Conservation (phyloP, 2,797 vertebrate genomes). For the Enteromius afrohamiltoni region DNA sequence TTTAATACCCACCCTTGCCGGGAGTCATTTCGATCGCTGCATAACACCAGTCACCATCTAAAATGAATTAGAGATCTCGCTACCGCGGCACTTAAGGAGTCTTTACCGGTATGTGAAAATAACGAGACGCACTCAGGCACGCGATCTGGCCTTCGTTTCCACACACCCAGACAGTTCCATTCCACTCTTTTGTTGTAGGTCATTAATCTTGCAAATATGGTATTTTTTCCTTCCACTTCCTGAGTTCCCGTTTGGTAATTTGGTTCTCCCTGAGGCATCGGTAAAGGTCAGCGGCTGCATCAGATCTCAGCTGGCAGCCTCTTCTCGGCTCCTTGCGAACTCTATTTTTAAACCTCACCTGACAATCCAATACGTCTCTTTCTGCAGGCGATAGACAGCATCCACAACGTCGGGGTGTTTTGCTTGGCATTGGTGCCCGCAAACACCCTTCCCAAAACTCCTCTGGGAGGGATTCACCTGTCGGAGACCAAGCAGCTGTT, state of each 20-base stretch:
- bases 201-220: slow-evolving; percentile 55
- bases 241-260: slow-evolving; percentile 44
- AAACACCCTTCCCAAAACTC: slow-evolving; percentile 97
- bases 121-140: slow-evolving; percentile 31
- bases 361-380: neutral
- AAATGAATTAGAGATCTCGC: slow-evolving; percentile 46
- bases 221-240: slow-evolving; percentile 34
- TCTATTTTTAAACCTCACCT: slow-evolving; percentile 49
- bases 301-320: slow-evolving; percentile 33
- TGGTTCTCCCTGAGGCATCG: slow-evolving; percentile 11
- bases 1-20: neutral
- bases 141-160: slow-evolving; percentile 37
- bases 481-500: slow-evolving; percentile 99
- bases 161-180: slow-evolving; percentile 9
- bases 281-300: slow-evolving; percentile 54
- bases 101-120: slow-evolving; percentile 22
- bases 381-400: slow-evolving; percentile 94
- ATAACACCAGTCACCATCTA: slow-evolving; percentile 15
- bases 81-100: slow-evolving; percentile 42
- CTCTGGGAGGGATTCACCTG: slow-evolving; percentile 95
- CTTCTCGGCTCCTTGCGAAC: neutral
- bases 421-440: slow-evolving; percentile 95
- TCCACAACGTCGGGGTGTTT: slow-evolving; percentile 96
- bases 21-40: slow-evolving; percentile 20
- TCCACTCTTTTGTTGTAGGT: slow-evolving; percentile 32